Base-by-base conservation (phyloP, 2,113 vertebrate species). In the Paradoxurus hermaphroditus region DNA sequence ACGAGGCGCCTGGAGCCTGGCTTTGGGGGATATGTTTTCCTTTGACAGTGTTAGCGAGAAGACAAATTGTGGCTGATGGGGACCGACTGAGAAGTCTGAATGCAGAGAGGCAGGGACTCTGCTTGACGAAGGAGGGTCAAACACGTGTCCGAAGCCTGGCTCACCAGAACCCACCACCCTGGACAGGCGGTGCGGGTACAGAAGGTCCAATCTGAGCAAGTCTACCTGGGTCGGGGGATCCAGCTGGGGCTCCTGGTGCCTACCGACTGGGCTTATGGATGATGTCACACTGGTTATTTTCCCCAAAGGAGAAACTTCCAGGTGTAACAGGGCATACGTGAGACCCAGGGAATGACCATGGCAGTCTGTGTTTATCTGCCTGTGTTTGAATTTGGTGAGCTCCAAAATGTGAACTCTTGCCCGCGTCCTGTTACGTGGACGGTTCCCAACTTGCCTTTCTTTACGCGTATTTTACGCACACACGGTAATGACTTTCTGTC, bases 321-420 rank as follows among this genome's bases (percentile, higher is more conserved):
- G 7, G 41, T 21, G 67, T 67, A 13, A 31, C 25, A 11, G 27
- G 49, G 1, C 5, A 4, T 16, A 5, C 0, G 18, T 13, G 36
- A 49, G 39, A 8, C 18, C 21, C 14, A 1, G 21, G 36, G 44
- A 4, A 7, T 4, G 73, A 2, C 31, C 16, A 0, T 3, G 1
- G 77, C 0, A 0, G 9, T 11, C 51, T 3, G 7, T 10, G 12
- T 34, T 25, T 62, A 10, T 56, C 3, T 31, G 15, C 41, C 11
- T 46, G 6, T 31, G 65, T 56, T 49, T 46, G 7, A 44, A 16
- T 23, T 51, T 8, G n/a, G 21, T 11, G 29, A 29, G 18, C 34
- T 16, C 53, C 27, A 1, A 44, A 70, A 10, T 1, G 1, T 0
- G 7, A 39, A 36, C 25, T 1, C 27, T 0, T 1, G 7, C 4